Evolutionary conservation across 2,113 vertebrate genomes (phyloP).

Genomic region (Onychostruthus taczanowskii): DNA sequence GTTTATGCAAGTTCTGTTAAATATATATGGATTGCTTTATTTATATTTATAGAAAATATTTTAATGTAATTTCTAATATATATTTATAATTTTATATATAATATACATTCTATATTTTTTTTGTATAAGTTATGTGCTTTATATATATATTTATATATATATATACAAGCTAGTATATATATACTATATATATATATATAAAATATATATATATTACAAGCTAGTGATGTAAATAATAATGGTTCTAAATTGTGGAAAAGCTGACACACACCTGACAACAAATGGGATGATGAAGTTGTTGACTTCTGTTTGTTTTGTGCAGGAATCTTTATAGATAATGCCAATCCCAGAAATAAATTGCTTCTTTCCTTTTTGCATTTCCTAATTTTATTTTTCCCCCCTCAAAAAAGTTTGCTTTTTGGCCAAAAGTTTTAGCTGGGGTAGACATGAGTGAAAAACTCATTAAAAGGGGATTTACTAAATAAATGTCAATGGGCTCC

Average conservation of each 20-base stretch:
- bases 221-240: not conserved
- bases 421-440: not conserved
- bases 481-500: constrained; percentile 9
- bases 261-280: not conserved
- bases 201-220: not conserved
- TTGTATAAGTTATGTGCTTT: no score
- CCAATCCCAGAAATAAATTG: not conserved
- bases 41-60: no score
- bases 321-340: not conserved
- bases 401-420: not conserved
- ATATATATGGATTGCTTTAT: no score
- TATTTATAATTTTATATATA: no score
- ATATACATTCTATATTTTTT: not conserved
- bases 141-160: not conserved
- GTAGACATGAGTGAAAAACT: not conserved
- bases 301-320: not conserved
- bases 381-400: not conserved
- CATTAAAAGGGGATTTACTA: constrained; percentile 22
- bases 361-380: not conserved
- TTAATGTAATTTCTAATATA: not conserved
- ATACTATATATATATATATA: no score
- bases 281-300: not conserved
- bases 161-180: no score
- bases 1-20: no score
- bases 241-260: not conserved